Evolutionary conservation across 2,888 invertebrate genomes (phyloP), one percentile per base, ranked within the genome.

Genomic region (Caenorhabditis sp.): DNA sequence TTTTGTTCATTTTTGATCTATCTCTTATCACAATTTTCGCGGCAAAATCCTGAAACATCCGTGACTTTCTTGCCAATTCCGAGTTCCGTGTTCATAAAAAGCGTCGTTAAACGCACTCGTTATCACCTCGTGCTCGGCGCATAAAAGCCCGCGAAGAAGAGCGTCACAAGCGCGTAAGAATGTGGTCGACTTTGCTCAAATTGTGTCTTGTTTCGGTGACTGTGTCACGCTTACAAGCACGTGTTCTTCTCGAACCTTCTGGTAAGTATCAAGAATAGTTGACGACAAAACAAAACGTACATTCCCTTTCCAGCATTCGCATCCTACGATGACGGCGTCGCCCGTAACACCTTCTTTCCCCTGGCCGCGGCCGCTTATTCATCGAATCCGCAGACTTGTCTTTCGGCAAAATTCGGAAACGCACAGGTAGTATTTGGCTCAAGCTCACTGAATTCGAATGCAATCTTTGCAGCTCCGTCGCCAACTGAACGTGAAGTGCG

Each of bases 321-420:
- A 1, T 55, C 55, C 13, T 82, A 82, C 39, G 56, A 61, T 11
- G 84, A 84, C 59, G 41, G 39, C 24, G 48, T 73, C 56, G 80
- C 81, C 11, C 63, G 83, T 13, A 77, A 71, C 53, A 62, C 35
- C 15, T 77, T 83, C 61, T 77, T 83, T 32, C 83, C 83, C 2
- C 58, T 84, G 43, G 77, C 83, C 2, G 79, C 83, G 1, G 84
- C 84, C 20, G 80, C 83, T 8, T 84, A 84, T 52, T 77, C 80
- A n/a, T 48, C 52, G 8, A 75, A 80, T 39, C 84, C 84, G 6
- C 77, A 80, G 41, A 15, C 37, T 15, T 84, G 84, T 45, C 50
- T 84, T 20, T 63, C 71, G 2, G 66, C 75, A 2, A 72, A 75
- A 24, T 83, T 83, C 45, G 39, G 45, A n/a, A 81, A 81, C 48